phyloP scores from a whole-genome alignment of 1,140 invertebrate species.

The Dendroctonus valens region DNA sequence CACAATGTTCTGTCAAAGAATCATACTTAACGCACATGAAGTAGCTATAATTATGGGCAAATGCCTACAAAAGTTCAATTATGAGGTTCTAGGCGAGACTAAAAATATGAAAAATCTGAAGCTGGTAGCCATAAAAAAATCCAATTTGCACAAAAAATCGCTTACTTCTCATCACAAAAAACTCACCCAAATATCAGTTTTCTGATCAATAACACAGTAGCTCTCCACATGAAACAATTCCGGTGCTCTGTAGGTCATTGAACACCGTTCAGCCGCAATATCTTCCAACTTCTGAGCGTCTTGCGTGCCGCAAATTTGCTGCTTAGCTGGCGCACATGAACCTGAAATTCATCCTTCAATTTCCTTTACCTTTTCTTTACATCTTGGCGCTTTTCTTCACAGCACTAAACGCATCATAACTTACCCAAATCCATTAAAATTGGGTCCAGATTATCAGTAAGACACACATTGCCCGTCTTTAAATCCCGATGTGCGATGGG shows the following conservation, averaged over 20 bases:
- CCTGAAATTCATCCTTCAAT: conserved; percentile 52
- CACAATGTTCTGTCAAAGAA: background rate
- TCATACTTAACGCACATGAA: background rate
- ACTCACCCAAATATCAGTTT: conserved; percentile 83
- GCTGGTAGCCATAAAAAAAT: too few species aligned
- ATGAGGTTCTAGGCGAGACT: background rate
- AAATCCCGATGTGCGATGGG: conserved; percentile 80
- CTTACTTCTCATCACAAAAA: background rate
- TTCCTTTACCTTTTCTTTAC: too few species aligned
- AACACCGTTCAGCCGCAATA: conserved; percentile 77
- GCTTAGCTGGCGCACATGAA: conserved; percentile 71
- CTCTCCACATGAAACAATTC: conserved; percentile 85
- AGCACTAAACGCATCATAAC: too few species aligned
- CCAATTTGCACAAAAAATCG: background rate
- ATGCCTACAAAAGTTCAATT: background rate
- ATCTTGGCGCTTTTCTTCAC: too few species aligned
- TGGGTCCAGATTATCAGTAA: conserved; percentile 69
- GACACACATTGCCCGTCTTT: conserved; percentile 80
- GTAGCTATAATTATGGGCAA: background rate
- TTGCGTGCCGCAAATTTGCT: conserved; percentile 69
- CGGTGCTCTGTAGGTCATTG: conserved; percentile 84
- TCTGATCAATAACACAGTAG: conserved; percentile 76
- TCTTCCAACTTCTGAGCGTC: conserved; percentile 78
- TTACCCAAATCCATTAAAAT: conserved; percentile 79
- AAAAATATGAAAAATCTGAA: conserved; percentile 1